Evolutionary conservation across 2,888 invertebrate species (phyloP), one percentile per base, ranked within the genome.

Genomic region (Euproctis similis): DNA sequence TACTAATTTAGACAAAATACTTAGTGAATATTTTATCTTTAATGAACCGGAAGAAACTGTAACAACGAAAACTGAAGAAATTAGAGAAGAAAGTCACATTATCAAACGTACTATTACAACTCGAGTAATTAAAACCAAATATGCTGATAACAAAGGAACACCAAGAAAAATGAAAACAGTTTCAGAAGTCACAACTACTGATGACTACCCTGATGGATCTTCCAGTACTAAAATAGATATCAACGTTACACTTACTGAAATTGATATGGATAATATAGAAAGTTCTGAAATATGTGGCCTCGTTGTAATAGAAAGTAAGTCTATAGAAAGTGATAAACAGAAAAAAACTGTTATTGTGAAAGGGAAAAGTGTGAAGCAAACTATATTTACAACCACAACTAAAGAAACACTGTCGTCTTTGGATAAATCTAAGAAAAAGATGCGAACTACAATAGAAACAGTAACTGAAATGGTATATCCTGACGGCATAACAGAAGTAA

Each of bases 121-220:
- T 5, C 73, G 53, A 43, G 50, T 60, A 33, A 34, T 67, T 0
- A 80, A 70, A 55, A 76, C 70, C 2, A 78, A 65, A 30, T 80
- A 78, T 43, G 65, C 60, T 2, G 71, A 85, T 49, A 44, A 39
- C 8, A 33, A 61, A 20, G 68, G 62, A 1, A 46, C 53, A 25
- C 58, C 68, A 8, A 65, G 50, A 32, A 85, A 84, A 53, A 33
- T 82, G 10, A 85, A 85, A 39, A 81, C 65, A 5, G 61, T 66
- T 1, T 74, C 69, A 8, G 64, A 60, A 11, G 46, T 73, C 0
- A 77, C 73, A 6, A 82, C 77, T 6, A 78, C 73, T 13, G 84
- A 86, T 39, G 60, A 66, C 27, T 84, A 76, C 39, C 84, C 85
- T 9, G 85, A 85, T 39, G 80, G 84, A 19, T 82, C 82, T 4